phyloP scores from a whole-genome alignment of 1,140 invertebrate species.

The Maniola jurtina region DNA sequence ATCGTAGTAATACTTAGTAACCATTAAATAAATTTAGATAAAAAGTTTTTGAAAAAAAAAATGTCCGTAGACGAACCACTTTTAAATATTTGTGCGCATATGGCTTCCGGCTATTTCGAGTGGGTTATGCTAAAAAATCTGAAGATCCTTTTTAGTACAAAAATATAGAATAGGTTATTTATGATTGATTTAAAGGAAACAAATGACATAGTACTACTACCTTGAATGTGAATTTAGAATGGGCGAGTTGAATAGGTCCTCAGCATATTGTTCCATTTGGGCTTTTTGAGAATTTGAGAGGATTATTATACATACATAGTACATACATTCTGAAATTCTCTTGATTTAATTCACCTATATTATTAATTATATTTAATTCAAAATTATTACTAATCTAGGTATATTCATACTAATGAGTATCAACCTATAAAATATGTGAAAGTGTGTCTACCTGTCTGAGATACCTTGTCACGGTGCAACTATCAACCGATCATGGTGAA shows the following conservation, averaged over 20 bases:
- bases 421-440: too few relatives aligned
- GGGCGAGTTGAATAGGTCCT: conserved; percentile 11
- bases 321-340: too few relatives aligned
- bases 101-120: conserved; percentile 76
- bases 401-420: too few relatives aligned
- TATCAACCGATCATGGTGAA: too few relatives aligned
- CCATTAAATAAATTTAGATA: conserved; percentile 73
- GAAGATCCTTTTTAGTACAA: conserved; percentile 47
- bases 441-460: too few relatives aligned
- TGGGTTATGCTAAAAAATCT: conserved; percentile 70
- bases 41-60: conserved; percentile 60
- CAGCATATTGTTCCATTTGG: neutral
- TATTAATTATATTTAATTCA: too few relatives aligned
- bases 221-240: conserved; percentile 29
- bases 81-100: conserved; percentile 75
- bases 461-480: too few relatives aligned
- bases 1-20: conserved; percentile 66
- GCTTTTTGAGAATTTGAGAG: too few relatives aligned
- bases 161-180: conserved; percentile 46
- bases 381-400: too few relatives aligned
- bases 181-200: conserved; percentile 49
- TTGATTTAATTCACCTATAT: too few relatives aligned
- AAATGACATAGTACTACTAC: conserved; percentile 31
- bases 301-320: too few relatives aligned
- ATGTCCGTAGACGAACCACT: conserved; percentile 61